Evolutionary conservation across 2,888 invertebrate genomes (phyloP).

Genomic region (Agrotis puta): DNA sequence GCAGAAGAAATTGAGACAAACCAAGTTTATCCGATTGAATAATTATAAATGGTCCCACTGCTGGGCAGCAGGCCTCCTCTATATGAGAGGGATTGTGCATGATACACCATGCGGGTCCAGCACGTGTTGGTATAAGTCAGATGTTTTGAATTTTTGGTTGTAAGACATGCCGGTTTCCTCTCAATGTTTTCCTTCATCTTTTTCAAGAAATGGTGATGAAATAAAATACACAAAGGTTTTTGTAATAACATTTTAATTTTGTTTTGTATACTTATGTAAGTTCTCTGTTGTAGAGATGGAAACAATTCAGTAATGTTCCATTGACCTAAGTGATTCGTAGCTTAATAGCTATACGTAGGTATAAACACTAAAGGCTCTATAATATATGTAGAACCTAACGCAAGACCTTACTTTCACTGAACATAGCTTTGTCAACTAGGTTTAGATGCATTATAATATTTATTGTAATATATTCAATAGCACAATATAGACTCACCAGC

Average conservation of each 20-base stretch:
- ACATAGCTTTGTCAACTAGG: conserved; percentile 33
- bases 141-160: no score
- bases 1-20: not conserved
- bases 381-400: not conserved
- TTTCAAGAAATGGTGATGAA: no score
- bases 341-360: conserved; percentile 10
- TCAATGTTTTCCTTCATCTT: no score
- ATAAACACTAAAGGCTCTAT: conserved; percentile 4
- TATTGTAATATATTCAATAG: conserved; percentile 20
- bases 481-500: not conserved
- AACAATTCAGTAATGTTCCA: not conserved
- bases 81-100: no score
- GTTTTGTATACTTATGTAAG: no score
- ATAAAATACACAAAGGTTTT: no score
- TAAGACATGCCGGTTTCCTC: no score
- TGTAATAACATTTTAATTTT: no score
- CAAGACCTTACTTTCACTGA: conserved; percentile 57
- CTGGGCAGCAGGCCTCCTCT: no score
- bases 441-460: conserved; percentile 14
- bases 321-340: not conserved
- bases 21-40: not conserved
- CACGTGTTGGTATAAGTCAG: no score
- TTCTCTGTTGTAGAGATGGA: conserved; percentile 5
- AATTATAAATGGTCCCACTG: no score
- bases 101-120: no score